Percentiles rank a stretch among this genome's conserved stretches.
phyloP scores from a whole-genome alignment of 2,113 vertebrate genomes.

The Chlorodrepanis virens region DNA sequence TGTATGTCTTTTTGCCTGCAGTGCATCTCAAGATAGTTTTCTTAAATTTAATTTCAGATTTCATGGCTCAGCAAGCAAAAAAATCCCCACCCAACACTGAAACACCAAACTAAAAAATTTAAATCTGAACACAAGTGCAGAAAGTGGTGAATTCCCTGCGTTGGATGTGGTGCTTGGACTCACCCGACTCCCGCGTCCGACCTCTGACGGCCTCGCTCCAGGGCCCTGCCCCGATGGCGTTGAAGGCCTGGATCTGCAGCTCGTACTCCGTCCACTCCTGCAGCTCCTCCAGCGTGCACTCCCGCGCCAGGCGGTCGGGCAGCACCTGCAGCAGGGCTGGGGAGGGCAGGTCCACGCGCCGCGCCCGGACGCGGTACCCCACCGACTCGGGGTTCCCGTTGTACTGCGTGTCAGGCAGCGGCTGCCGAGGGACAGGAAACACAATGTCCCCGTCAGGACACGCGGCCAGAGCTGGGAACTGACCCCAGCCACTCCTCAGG shows the following conservation, averaged over 20 bases:
- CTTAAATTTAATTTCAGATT: background rate
- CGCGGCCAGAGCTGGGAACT: background rate
- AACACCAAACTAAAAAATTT: background rate
- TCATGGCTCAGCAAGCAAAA: background rate
- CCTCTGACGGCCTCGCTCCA: constrained; percentile 84
- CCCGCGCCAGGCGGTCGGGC: constrained; percentile 72
- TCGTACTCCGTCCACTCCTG: constrained; percentile 90
- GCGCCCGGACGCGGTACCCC: constrained; percentile 83
- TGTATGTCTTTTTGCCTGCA: background rate
- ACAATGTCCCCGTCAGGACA: background rate
- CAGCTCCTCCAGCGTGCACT: constrained; percentile 83
- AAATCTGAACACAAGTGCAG: background rate
- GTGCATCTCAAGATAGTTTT: fast-evolving
- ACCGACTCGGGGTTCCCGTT: constrained; percentile 90
- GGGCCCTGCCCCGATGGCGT: constrained; percentile 89
- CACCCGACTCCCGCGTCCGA: constrained; percentile 87
- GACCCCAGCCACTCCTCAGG: background rate
- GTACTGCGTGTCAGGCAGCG: constrained; percentile 83
- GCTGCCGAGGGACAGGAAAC: constrained; percentile 61
- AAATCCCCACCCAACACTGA: background rate
- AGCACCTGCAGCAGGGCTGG: constrained; percentile 64
- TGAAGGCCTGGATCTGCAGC: constrained; percentile 90
- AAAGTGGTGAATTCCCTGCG: fast-evolving
- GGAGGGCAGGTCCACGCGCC: constrained; percentile 72
- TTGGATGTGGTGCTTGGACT: background rate